These are phyloP conservation scores for Teleopsis dalmanni DNA, from an alignment of 1,140 invertebrate genomes.

Conservation along the genomic window DNA sequence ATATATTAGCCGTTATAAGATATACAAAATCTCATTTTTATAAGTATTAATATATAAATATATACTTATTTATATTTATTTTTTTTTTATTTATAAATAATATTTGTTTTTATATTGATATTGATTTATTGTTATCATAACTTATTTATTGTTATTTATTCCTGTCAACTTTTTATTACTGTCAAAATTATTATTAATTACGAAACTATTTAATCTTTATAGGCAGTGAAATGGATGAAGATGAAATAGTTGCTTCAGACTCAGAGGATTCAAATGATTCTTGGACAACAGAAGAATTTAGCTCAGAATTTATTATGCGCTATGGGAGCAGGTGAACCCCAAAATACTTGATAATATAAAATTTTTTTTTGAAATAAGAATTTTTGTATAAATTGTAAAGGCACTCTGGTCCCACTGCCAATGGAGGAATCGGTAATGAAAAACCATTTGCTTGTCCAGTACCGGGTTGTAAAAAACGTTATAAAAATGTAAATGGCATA, in stretches of 20 bases:
- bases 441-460: slow-evolving; percentile 76
- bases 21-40: too few relatives aligned
- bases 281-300: slow-evolving; percentile 71
- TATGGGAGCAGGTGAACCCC: slow-evolving; percentile 59
- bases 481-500: slow-evolving; percentile 82
- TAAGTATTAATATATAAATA: too few relatives aligned
- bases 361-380: slow-evolving; percentile 9
- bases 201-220: slow-evolving; percentile 7
- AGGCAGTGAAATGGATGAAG: slow-evolving; percentile 61
- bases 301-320: slow-evolving; percentile 65
- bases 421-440: slow-evolving; percentile 50
- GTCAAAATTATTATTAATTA: neutral
- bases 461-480: slow-evolving; percentile 76
- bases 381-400: slow-evolving; percentile 17
- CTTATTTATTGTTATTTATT: too few relatives aligned
- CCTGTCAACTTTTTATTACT: too few relatives aligned
- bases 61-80: neutral
- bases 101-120: too few relatives aligned
- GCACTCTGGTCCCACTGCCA: slow-evolving; percentile 39
- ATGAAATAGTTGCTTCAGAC: slow-evolving; percentile 55
- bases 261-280: slow-evolving; percentile 74
- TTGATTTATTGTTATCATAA: too few relatives aligned
- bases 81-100: neutral
- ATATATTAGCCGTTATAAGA: too few relatives aligned
- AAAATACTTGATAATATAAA: slow-evolving; percentile 7